These are phyloP conservation scores for Girardinichthys multiradiatus DNA, from an alignment of 2,113 vertebrate species.

Conservation along the genomic window DNA sequence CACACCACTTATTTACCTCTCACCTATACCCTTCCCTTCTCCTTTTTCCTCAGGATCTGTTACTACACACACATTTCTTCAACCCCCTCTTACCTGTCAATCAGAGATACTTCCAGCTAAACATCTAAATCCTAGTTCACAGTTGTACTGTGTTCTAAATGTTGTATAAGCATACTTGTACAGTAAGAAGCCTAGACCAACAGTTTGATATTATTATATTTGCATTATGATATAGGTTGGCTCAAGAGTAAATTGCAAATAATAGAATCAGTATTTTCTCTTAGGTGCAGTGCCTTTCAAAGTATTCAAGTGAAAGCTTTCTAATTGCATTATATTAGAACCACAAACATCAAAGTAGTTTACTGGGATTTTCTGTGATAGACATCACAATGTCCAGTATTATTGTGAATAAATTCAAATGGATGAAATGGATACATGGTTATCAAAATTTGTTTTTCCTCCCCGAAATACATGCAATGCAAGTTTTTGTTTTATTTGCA, in stretches of 20 bases:
- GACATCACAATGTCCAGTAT: not conserved
- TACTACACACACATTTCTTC: constrained; percentile 35
- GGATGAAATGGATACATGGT: not conserved
- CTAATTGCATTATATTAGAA: not conserved
- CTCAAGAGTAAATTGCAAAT: constrained; percentile 15
- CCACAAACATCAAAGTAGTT: not conserved
- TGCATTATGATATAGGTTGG: not conserved
- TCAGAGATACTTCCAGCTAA: constrained; percentile 22
- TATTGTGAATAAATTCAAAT: not conserved
- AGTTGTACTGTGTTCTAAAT: not conserved
- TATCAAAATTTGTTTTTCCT: not conserved
- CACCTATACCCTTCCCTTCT: constrained; percentile 73
- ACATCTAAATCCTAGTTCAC: constrained; percentile 19
- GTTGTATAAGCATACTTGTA: not conserved
- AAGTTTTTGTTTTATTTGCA: too few species aligned
- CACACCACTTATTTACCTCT: constrained; percentile 69
- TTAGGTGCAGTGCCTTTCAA: not conserved
- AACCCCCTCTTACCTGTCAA: constrained; percentile 31
- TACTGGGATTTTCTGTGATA: not conserved
- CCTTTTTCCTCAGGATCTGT: constrained; percentile 63
- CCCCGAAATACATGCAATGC: too few species aligned
- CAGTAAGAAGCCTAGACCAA: not conserved
- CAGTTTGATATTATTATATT: not conserved
- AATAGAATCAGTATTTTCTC: not conserved
- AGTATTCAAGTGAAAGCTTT: not conserved